Evolutionary conservation across 2,797 vertebrate species (phyloP), one percentile per base, ranked within the genome.

Genomic region (Anguilla anguilla): DNA sequence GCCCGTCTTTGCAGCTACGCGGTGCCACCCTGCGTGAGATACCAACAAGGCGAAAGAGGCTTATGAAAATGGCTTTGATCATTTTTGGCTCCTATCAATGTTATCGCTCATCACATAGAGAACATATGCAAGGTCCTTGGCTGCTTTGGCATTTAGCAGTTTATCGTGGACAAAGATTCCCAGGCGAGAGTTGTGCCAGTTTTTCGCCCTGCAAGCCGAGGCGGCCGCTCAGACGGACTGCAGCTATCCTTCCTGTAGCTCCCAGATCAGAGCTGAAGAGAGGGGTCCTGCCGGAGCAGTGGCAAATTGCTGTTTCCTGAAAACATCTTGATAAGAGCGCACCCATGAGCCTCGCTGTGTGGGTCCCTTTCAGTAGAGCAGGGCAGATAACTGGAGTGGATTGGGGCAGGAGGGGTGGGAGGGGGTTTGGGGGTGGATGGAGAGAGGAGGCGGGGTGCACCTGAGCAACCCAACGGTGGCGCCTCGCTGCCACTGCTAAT

Each of bases 161-260:
- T 95, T 93, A 93, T 93, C 92, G 93, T 92, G 93, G 92, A 93
- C 92, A 89, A 28, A 87, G 92, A 94, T 93, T 93, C 94, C 95
- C 96, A 93, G 94, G 91, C 92, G 96, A 94, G 95, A 96, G 94
- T 94, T 96, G 96, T 91, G 88, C 96, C 94, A 96, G 92, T 96
- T 96, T 94, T 93, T 91, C 89, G 92, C 39, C 89, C 92, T 93
- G 88, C 85, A 91, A 91, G 93, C 91, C 89, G 92, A 92, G 92
- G 92, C 91, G 92, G 92, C 92, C 91, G 93, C 93, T 93, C 88
- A 93, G 94, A 92, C 92, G 94, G 92, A 94, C 94, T 94, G 95
- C 93, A 94, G 93, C 92, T 88, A 91, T 93, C 93, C 91, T 59
- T 61, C 59, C 59, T 61, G 59, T 61, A 87, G 91, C 91, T 90